Evolutionary conservation across 2,888 invertebrate genomes (phyloP).

Genomic region (Suillia variegata): DNA sequence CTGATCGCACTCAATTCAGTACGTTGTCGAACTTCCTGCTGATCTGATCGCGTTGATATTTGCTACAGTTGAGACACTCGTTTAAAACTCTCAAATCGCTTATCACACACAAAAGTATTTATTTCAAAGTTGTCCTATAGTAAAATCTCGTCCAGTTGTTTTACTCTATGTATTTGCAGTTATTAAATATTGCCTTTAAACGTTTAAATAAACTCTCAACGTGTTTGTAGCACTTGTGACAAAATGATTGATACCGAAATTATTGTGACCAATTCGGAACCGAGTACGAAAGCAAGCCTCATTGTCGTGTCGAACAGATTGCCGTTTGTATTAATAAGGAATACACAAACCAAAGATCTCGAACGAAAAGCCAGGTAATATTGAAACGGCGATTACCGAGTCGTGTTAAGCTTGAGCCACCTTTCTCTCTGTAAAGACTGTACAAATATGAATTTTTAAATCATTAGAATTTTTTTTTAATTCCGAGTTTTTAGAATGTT

Average conservation of each 20-base stretch:
- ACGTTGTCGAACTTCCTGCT: constrained; percentile 25
- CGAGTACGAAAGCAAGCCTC: constrained; percentile 70
- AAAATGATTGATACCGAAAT: constrained; percentile 59
- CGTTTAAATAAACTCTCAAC: too few relatives aligned
- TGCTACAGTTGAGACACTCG: not conserved
- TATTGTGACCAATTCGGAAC: constrained; percentile 55
- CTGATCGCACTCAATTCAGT: constrained; percentile 25
- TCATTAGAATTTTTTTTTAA: too few relatives aligned
- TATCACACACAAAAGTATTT: too few relatives aligned
- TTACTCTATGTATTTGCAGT: too few relatives aligned
- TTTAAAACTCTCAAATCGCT: too few relatives aligned
- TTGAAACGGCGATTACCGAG: constrained; percentile 48
- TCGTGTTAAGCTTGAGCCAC: not conserved
- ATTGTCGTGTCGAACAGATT: constrained; percentile 90
- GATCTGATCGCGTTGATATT: constrained; percentile 13
- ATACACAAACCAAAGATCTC: constrained; percentile 73
- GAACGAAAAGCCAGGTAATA: constrained; percentile 87
- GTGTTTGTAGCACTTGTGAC: not conserved
- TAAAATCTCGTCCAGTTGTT: too few relatives aligned
- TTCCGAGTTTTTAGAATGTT: too few relatives aligned
- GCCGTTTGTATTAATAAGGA: constrained; percentile 82
- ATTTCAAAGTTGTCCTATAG: too few relatives aligned
- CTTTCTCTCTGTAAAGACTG: too few relatives aligned
- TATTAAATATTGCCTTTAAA: too few relatives aligned
- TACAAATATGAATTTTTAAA: too few relatives aligned